Base-by-base conservation (phyloP, 2,888 invertebrate species). In the Anodontia alba region DNA sequence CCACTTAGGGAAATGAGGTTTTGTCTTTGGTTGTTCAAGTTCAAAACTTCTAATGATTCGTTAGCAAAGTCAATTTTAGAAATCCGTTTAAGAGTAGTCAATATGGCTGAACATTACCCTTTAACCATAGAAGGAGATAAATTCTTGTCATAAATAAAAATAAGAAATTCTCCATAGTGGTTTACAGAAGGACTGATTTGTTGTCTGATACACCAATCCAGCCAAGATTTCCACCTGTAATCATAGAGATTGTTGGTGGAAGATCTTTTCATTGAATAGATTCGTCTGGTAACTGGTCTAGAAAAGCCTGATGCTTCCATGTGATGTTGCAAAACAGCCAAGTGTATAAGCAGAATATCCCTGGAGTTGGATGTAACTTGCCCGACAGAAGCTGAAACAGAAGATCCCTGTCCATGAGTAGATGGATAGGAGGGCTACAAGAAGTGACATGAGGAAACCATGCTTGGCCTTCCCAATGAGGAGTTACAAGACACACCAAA, bases 201-300 rank as follows among this genome's bases (percentile, higher is more conserved):
- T 7, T 62, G 5, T 2, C 62, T 15, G 49, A 49, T 10, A 49
- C 49, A 49, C 49, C 49, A 49, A 49, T 49, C n/a, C 49, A 49
- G 8, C 49, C 49, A 49, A n/a, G 49, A 49, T n/a, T 49, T 49
- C n/a, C 49, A 49, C 49, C 49, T 49, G 49, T 49, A 49, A n/a
- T 49, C 49, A 49, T 49, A 15, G 12, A 49, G 17, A 49, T n/a
- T 49, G 49, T 49, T 49, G n/a, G 49, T 49, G 49, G 38, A 38
- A 38, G 38, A 38, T 38, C 38, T 38, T 12, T 38, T 38, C 38
- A 8, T 5, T 49, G 20, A 10, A 20, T 20, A 49, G 49, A 49
- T n/a, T 3, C 49, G 8, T 49, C 49, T 15, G 49, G 17, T 17
- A 49, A 49, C 49, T 49, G 49, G 3, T 15, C n/a, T 20, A 49